Evolutionary conservation across 2,797 vertebrate genomes (phyloP), one percentile per base, ranked within the genome.

Genomic region (Poecile montanus): DNA sequence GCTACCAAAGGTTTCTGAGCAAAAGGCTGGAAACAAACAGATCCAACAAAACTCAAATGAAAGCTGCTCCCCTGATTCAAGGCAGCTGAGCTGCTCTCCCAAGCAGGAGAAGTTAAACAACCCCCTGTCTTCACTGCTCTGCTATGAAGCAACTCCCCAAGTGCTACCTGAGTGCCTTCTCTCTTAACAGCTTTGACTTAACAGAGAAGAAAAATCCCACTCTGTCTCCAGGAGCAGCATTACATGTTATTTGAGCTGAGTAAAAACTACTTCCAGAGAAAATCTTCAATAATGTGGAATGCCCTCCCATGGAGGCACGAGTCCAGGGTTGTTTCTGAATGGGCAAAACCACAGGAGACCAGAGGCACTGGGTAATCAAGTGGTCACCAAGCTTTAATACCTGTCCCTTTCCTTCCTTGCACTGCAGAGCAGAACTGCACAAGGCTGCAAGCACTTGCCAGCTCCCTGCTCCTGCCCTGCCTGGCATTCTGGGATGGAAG

Each of bases 1-100:
- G 42, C 80, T 57, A 83, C 56, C 51, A 76, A 89, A 70, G 73
- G n/a, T 45, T 89, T 76, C 92, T 65, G 29, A 78, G 74, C 42
- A 70, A 89, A 86, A 87, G 56, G 56, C 42, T 66, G 42, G 13
- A 47, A 91, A 36, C 66, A 70, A 91, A 62, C 53, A 91, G 65
- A 48, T 85, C 48, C 5, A 2, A 73, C 40, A 71, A 13, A 63
- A 44, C 13, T 22, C 67, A 29, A 19, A 60, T 8, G 29, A 84
- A 89, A 80, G 45, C 61, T 51, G 22, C n/a, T 68, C 26, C 29
- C 47, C 20, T 38, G 50, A 54, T 40, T 56, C 48, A 32, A 68
- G 56, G 40, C 51, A 62, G 56, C 32, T 66, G 30, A 40, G 7
- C 45, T 38, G 14, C 14, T 16, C 34, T 81, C 60, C 34, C 48